phyloP scores from a whole-genome alignment of 2,797 vertebrate species.

The Triplophysa yarkandensis region DNA sequence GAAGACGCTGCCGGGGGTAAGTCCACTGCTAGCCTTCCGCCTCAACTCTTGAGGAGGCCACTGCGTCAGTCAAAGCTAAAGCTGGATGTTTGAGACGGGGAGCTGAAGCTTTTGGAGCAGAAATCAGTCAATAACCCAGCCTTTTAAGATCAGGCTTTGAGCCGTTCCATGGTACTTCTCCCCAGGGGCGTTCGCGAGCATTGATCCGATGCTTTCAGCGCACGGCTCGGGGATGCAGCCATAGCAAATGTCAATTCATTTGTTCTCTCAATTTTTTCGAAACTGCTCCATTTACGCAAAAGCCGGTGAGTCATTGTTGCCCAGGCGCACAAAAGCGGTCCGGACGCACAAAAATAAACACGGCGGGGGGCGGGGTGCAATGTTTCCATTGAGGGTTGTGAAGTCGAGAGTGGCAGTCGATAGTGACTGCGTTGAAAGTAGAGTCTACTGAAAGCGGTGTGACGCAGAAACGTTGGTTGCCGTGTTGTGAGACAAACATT shows the following conservation, averaged over 20 bases:
- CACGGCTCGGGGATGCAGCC: conserved; percentile 58
- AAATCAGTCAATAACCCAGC: conserved; percentile 73
- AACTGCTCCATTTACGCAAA: conserved; percentile 56
- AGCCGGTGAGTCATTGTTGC: conserved; percentile 55
- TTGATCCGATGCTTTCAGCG: conserved; percentile 70
- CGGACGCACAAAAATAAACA: conserved; percentile 43
- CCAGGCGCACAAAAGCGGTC: conserved; percentile 40
- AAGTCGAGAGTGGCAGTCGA: conserved; percentile 12
- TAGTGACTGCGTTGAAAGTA: conserved; percentile 10
- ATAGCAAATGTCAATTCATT: conserved; percentile 65
- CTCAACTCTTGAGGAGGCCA: conserved; percentile 51
- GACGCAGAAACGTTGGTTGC: not conserved
- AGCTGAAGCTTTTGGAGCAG: conserved; percentile 64
- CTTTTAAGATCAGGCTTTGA: conserved; percentile 72
- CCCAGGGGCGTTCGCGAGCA: conserved; percentile 67
- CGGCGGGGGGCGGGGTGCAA: not conserved
- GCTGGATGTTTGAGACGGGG: conserved; percentile 55
- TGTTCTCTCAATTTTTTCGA: conserved; percentile 60
- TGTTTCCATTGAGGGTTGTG: conserved; percentile 19
- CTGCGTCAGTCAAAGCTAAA: conserved; percentile 64
- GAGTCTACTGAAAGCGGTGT: conserved; percentile 11
- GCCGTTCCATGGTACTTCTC: conserved; percentile 68
- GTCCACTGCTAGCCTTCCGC: conserved; percentile 61
- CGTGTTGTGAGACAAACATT: conserved; percentile 26
- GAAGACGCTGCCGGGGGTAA: conserved; percentile 98